These are phyloP conservation scores for Myocastor coypus DNA, from an alignment of 2,113 vertebrate species.

Conservation along the genomic window DNA sequence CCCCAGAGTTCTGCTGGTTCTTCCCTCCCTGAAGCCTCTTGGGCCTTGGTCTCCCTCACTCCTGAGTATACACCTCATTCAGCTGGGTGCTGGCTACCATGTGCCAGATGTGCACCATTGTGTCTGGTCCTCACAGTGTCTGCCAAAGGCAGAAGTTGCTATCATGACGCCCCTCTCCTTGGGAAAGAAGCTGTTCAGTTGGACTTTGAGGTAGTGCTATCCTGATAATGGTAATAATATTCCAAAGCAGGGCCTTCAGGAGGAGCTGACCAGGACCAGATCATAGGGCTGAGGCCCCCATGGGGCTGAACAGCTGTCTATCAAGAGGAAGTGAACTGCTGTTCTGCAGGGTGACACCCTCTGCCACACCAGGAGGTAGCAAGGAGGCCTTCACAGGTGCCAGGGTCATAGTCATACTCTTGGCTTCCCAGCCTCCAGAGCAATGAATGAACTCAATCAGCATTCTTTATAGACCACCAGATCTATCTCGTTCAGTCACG, in stretches of 20 bases:
- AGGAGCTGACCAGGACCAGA: not conserved
- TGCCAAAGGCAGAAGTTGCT: not conserved
- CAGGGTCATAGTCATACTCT: too few relatives aligned
- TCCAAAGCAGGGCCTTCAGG: not conserved
- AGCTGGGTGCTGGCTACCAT: not conserved
- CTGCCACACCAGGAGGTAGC: not conserved
- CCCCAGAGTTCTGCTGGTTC: not conserved
- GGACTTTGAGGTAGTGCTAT: too few relatives aligned
- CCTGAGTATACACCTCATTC: accelerated
- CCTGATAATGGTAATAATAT: too few relatives aligned
- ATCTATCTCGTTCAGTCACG: not conserved
- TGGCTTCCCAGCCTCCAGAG: not conserved
- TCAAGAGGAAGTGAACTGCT: not conserved
- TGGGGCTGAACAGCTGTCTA: not conserved
- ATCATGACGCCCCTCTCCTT: not conserved
- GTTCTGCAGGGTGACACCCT: too few relatives aligned
- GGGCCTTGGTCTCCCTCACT: accelerated
- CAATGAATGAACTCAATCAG: not conserved
- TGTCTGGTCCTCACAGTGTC: not conserved
- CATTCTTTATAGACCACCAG: not conserved
- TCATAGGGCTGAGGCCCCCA: not conserved
- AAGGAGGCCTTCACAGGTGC: not conserved
- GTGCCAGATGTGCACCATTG: accelerated
- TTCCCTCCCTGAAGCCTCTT: not conserved
- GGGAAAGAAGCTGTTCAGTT: not conserved